Conservation (phyloP, 2,888 invertebrate genomes). For the Acronicta aceris region DNA sequence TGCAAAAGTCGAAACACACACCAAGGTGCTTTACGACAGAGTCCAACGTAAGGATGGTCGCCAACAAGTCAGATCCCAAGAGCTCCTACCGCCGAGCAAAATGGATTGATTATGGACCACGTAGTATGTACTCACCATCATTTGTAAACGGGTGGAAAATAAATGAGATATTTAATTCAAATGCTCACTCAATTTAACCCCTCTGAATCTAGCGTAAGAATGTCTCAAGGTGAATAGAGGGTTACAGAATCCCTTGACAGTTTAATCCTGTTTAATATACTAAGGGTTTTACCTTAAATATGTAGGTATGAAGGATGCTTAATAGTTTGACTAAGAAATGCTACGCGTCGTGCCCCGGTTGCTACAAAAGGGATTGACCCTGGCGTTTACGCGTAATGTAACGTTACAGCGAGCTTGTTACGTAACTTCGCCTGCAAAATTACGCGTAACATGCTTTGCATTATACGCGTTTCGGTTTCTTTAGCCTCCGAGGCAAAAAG, state of each 20-base stretch:
- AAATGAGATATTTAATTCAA: slow-evolving; percentile 3
- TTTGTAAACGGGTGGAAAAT: no score
- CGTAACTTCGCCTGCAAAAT: not conserved
- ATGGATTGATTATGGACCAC: no score
- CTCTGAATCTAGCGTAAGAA: slow-evolving; percentile 33
- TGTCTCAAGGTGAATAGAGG: slow-evolving; percentile 57
- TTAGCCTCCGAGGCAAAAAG: no score
- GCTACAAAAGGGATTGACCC: slow-evolving; percentile 23
- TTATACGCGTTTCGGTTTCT: no score
- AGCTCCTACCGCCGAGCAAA: no score
- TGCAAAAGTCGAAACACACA: no score
- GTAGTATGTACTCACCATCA: no score
- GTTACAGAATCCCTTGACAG: slow-evolving; percentile 57
- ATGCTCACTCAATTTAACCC: slow-evolving; percentile 14
- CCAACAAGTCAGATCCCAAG: no score
- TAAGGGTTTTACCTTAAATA: slow-evolving; percentile 52
- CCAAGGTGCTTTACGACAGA: no score
- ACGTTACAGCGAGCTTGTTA: not conserved
- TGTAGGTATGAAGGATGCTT: slow-evolving; percentile 37
- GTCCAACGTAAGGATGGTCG: no score
- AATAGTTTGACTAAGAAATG: slow-evolving; percentile 48
- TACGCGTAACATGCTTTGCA: not conserved
- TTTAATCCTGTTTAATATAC: slow-evolving; percentile 63
- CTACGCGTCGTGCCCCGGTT: not conserved
- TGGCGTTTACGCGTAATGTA: not conserved